Percentiles rank a stretch among this genome's conserved stretches.
Evolutionary conservation across 2,113 vertebrate genomes (phyloP).

Genomic region (Hemicordylus capensis): DNA sequence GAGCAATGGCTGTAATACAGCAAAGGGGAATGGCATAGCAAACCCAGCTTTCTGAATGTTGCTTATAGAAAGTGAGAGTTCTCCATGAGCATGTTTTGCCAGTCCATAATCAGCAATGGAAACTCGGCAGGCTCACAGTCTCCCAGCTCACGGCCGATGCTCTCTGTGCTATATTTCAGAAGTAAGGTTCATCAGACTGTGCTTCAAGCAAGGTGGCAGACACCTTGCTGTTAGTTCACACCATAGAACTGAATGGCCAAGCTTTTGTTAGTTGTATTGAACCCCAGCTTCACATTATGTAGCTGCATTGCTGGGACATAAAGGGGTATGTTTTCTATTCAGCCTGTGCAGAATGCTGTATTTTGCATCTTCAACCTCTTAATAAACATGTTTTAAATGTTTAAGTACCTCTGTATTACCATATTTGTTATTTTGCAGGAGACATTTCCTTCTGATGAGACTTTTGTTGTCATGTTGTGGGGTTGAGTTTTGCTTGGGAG

Average conservation of each 20-base stretch:
- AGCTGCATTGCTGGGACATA: constrained; percentile 56
- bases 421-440: constrained; percentile 70
- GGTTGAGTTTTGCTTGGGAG: constrained; percentile 17
- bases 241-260: neutral
- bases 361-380: constrained; percentile 73
- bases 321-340: constrained; percentile 64
- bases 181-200: neutral
- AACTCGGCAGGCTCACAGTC: neutral
- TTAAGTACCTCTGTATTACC: constrained; percentile 65
- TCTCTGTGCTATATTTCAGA: neutral
- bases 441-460: constrained; percentile 52
- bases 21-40: neutral
- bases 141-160: neutral
- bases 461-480: neutral
- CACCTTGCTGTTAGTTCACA: neutral
- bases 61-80: neutral
- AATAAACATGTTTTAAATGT: constrained; percentile 74
- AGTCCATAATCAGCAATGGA: neutral
- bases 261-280: constrained; percentile 43
- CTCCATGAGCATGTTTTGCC: neutral
- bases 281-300: constrained; percentile 49
- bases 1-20: neutral
- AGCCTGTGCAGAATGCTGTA: constrained; percentile 68
- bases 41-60: neutral
- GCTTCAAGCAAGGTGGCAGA: too few relatives aligned